A percentile compares a stretch with the other conserved stretches of the same genome.
Conservation (phyloP, 2,797 vertebrate species). For the Pseudomugil tenellus region DNA sequence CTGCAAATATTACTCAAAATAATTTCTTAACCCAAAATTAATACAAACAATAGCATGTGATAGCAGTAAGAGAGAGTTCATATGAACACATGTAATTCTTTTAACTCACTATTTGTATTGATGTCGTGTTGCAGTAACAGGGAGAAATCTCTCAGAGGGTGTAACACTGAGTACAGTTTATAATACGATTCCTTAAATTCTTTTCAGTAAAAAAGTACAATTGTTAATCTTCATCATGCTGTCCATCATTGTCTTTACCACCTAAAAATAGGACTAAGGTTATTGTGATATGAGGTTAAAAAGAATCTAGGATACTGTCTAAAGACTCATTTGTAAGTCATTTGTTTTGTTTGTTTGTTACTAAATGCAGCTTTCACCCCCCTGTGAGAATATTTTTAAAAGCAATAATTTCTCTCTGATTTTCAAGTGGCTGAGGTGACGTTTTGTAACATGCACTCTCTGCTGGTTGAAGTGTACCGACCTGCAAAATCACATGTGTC, state of each 20-base stretch:
- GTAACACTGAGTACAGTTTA: no score
- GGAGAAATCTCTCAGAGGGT: no score
- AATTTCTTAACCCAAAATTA: constrained; percentile 9
- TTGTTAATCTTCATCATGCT: background rate
- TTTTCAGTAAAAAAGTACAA: background rate
- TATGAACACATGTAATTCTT: background rate
- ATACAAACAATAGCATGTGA: constrained; percentile 6
- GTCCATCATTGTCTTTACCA: no score
- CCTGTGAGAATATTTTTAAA: no score
- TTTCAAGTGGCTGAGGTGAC: background rate
- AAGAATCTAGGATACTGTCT: no score
- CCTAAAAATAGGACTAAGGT: no score
- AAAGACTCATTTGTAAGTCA: no score
- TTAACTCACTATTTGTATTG: background rate
- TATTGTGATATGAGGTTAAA: background rate
- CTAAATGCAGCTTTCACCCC: no score
- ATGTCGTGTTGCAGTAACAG: background rate
- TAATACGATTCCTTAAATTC: background rate
- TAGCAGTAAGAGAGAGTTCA: background rate
- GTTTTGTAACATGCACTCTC: background rate
- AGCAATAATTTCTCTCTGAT: background rate
- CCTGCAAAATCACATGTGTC: background rate
- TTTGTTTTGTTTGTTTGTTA: no score
- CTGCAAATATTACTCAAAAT: constrained; percentile 6
- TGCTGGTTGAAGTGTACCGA: background rate